phyloP scores from a whole-genome alignment of 2,888 invertebrate genomes.

The Crepidodera aurea region DNA sequence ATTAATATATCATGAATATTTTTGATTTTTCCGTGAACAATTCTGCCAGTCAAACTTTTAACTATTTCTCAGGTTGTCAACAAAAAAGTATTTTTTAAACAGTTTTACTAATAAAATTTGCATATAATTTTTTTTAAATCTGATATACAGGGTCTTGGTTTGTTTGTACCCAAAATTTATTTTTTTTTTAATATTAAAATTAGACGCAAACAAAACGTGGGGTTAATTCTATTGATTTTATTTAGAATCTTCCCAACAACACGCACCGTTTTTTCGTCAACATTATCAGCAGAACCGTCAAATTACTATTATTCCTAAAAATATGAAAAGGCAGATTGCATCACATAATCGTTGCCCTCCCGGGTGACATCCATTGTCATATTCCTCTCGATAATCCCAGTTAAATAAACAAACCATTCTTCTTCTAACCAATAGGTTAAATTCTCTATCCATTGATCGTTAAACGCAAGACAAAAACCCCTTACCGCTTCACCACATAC shows the following conservation, averaged over 20 bases:
- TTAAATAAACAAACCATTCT: slow-evolving; percentile 26
- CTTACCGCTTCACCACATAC: slow-evolving; percentile 15
- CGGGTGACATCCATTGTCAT: slow-evolving; percentile 20
- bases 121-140: too few species aligned
- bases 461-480: slow-evolving; percentile 18
- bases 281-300: slow-evolving; percentile 12
- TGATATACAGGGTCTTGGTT: too few species aligned
- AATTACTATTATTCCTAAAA: slow-evolving; percentile 18
- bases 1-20: too few species aligned
- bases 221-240: neutral
- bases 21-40: too few species aligned
- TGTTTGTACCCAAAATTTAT: too few species aligned
- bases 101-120: too few species aligned
- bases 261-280: slow-evolving; percentile 4
- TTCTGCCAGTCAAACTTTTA: too few species aligned
- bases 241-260: neutral
- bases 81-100: too few species aligned
- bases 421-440: slow-evolving; percentile 24
- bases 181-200: too few species aligned
- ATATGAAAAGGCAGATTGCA: slow-evolving; percentile 16
- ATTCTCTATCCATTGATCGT: slow-evolving; percentile 21
- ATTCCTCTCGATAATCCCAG: slow-evolving; percentile 19
- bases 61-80: too few species aligned
- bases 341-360: slow-evolving; percentile 10
- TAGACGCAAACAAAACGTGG: too few species aligned